Conservation (phyloP, 2,113 vertebrate species). For the Stomatorhinus ivindoensis region DNA sequence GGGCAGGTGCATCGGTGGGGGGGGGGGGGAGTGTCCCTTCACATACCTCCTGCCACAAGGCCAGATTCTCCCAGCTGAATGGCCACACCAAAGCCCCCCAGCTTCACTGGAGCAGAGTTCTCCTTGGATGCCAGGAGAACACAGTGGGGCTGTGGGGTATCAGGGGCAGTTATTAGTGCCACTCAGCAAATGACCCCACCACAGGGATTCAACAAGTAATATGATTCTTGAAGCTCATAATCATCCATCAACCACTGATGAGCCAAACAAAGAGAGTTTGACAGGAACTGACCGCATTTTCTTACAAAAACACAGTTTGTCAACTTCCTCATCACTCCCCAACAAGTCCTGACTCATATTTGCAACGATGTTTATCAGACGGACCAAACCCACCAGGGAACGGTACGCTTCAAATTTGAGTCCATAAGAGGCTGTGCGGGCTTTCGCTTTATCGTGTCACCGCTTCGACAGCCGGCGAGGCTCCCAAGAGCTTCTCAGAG, state of each 20-base stretch:
- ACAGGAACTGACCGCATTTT: neutral
- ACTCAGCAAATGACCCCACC: neutral
- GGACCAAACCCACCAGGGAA: neutral
- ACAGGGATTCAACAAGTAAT: neutral
- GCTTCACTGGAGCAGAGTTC: slow-evolving; percentile 93
- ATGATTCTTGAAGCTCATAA: neutral
- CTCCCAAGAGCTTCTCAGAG: neutral
- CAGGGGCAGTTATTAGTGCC: neutral
- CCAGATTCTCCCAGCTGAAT: slow-evolving; percentile 96
- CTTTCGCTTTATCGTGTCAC: neutral
- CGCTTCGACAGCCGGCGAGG: neutral
- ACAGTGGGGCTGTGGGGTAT: slow-evolving; percentile 83
- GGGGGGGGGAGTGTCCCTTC: neutral
- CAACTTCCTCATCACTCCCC: neutral
- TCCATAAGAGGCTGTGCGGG: neutral
- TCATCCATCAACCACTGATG: neutral
- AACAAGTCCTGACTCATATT: neutral
- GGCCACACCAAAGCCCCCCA: slow-evolving; percentile 93
- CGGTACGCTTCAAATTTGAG: neutral
- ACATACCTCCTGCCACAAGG: slow-evolving; percentile 91
- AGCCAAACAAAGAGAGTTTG: neutral
- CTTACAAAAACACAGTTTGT: neutral
- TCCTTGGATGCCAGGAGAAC: slow-evolving; percentile 96
- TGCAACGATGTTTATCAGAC: neutral
- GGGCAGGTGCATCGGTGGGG: neutral